Evolutionary conservation across 2,797 vertebrate species (phyloP).

Genomic region (Xenopus petersii): DNA sequence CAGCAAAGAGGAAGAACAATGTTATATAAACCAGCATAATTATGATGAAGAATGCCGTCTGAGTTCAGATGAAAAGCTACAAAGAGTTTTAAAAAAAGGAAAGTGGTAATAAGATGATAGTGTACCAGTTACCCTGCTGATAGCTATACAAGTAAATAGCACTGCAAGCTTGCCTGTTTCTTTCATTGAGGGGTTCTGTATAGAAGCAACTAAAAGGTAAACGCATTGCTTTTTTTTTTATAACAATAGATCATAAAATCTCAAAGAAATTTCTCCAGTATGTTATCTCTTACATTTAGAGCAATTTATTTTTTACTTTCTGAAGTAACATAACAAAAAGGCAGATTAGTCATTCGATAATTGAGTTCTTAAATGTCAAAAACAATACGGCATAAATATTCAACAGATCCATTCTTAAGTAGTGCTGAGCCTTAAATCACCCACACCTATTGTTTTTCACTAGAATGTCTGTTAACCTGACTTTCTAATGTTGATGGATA

Average conservation of each 20-base stretch:
- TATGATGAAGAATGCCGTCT: no score
- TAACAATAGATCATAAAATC: conserved; percentile 54
- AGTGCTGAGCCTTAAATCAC: conserved; percentile 66
- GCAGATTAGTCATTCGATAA: conserved; percentile 77
- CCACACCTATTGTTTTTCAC: conserved; percentile 66
- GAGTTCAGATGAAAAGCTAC: no score
- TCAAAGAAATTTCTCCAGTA: conserved; percentile 53
- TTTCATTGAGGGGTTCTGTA: background rate
- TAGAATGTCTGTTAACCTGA: conserved; percentile 70
- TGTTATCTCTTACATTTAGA: conserved; percentile 42
- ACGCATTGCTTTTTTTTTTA: background rate
- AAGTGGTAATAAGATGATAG: no score
- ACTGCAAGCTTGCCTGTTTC: conserved; percentile 32
- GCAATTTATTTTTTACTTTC: conserved; percentile 58
- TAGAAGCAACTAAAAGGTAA: no score
- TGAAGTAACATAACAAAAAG: conserved; percentile 68
- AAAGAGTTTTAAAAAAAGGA: no score
- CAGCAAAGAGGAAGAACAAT: no score
- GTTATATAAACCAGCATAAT: no score
- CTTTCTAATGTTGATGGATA: conserved; percentile 68
- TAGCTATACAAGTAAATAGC: no score
- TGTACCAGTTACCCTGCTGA: no score
- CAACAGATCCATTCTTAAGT: conserved; percentile 68
- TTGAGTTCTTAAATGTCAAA: conserved; percentile 79
- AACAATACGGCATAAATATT: conserved; percentile 76